Percentiles rank a stretch among this genome's conserved stretches.
Evolutionary conservation across 1,140 invertebrate species (phyloP).

Genomic region (Nasonia giraulti): DNA sequence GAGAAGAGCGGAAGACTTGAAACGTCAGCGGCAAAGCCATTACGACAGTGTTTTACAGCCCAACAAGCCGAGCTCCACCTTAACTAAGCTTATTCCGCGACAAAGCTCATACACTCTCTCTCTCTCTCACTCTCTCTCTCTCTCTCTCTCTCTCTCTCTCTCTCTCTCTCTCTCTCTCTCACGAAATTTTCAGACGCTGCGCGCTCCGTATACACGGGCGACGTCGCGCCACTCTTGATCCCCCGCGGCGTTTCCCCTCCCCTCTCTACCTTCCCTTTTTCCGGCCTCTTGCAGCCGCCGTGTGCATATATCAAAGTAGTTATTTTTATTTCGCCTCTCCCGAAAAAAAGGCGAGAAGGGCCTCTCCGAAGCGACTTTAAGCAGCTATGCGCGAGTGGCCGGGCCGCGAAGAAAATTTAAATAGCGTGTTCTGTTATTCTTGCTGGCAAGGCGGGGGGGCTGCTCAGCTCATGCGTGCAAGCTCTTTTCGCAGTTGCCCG

Average conservation of each 20-base stretch:
- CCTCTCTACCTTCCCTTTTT: background rate
- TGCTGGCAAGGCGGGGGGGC: too few species aligned
- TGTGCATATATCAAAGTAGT: conserved; percentile 19
- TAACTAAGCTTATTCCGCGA: conserved; percentile 63
- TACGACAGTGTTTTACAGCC: conserved; percentile 62
- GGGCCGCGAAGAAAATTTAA: conserved; percentile 36
- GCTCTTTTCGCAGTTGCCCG: background rate
- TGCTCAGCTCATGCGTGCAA: background rate
- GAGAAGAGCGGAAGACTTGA: background rate
- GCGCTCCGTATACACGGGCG: background rate
- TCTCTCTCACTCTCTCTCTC: background rate
- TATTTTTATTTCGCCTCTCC: conserved; percentile 25
- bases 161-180: conserved; percentile 20
- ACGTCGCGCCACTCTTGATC: background rate
- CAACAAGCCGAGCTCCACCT: conserved; percentile 53
- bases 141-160: background rate
- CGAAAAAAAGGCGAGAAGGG: background rate
- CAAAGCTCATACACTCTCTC: conserved; percentile 58
- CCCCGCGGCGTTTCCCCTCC: background rate
- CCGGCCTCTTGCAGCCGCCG: background rate
- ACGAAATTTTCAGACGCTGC: conserved; percentile 52
- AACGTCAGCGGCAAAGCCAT: conserved; percentile 44
- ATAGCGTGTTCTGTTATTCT: background rate
- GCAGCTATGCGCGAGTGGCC: background rate
- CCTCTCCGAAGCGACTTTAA: conserved; percentile 25